Base-by-base conservation (phyloP, 1,140 invertebrate genomes). In the Drosophila ohnishii region DNA sequence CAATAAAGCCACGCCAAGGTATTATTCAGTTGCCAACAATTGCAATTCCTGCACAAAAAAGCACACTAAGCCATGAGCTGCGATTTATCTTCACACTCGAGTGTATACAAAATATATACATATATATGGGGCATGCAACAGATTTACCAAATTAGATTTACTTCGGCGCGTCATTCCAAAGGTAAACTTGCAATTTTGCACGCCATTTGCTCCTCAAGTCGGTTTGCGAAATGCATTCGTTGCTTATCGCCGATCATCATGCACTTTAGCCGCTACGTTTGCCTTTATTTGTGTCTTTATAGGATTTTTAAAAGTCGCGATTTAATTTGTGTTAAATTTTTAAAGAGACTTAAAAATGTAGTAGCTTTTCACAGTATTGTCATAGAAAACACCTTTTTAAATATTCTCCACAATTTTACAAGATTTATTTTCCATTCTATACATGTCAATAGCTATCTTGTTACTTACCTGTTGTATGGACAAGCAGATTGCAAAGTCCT, bases 81-180 rank as follows among this genome's bases (percentile, higher is more conserved):
- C 56, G 28, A 64, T 64, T 64, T 64, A 8, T 67, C 28, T 50
- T 16, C 32, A 53, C 22, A 22, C 8, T 34, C 3, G 10, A 16
- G 35, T 22, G 11, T 16, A 34, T 16, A 16, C 14, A 32, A 32
- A 59, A 22, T 13, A 32, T 11, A 22, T 10, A 22, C 14, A 37
- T 14, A n/a, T 42, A 32, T 19, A 22, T 25, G 13, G 19, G 0
- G 45, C 28, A 64, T 67, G 65, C 65, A 69, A 65, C 61, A 69
- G 47, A 69, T 66, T 66, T 45, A 1, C 30, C 37, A 28, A 69
- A 66, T 53, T 69, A 35, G 45, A 65, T 69, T 69, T 69, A 69
- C n/a, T 44, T 51, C 1, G 35, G 60, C 19, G 45, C 35, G 19
- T 67, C 35, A 51, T 51, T 67, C 19, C 28, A 11, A 40, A 42